These are phyloP conservation scores for Crypturellus undulatus DNA, from an alignment of 2,113 vertebrate species.

Conservation along the genomic window DNA sequence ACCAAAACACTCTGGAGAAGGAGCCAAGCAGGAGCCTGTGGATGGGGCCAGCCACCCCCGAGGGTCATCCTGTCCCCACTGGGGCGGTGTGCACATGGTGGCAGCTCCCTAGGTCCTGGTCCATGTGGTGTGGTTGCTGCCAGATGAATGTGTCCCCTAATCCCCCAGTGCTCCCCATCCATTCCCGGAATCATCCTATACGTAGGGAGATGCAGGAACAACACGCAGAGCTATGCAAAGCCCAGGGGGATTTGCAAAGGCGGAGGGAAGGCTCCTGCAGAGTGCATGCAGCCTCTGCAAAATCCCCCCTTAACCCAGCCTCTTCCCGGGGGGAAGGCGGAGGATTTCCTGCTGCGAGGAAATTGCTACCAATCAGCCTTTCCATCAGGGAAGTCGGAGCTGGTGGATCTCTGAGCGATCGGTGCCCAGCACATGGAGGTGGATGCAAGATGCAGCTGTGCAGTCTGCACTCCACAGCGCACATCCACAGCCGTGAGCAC, in stretches of 20 bases:
- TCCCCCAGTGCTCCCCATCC: neutral
- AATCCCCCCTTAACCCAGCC: neutral
- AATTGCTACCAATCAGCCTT: neutral
- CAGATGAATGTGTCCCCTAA: neutral
- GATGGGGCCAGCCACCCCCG: neutral
- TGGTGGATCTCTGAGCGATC: neutral
- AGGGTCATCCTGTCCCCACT: neutral
- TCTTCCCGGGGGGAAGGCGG: neutral
- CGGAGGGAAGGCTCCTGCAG: accelerated
- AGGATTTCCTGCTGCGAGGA: neutral
- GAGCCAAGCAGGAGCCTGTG: neutral
- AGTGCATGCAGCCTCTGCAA: neutral
- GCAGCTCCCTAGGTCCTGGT: neutral
- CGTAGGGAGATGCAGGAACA: neutral
- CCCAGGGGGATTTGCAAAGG: accelerated
- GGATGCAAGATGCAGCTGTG: neutral
- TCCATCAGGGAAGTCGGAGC: neutral
- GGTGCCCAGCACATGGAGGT: accelerated
- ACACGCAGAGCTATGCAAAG: neutral
- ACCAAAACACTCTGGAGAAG: neutral
- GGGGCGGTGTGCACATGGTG: accelerated
- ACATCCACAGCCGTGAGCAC: too few species aligned
- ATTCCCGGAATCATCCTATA: neutral
- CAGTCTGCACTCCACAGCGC: accelerated
- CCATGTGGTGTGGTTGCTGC: neutral